Evolutionary conservation across 2,888 invertebrate genomes (phyloP), one percentile per base, ranked within the genome.

Genomic region (Hypomecis atomaria): DNA sequence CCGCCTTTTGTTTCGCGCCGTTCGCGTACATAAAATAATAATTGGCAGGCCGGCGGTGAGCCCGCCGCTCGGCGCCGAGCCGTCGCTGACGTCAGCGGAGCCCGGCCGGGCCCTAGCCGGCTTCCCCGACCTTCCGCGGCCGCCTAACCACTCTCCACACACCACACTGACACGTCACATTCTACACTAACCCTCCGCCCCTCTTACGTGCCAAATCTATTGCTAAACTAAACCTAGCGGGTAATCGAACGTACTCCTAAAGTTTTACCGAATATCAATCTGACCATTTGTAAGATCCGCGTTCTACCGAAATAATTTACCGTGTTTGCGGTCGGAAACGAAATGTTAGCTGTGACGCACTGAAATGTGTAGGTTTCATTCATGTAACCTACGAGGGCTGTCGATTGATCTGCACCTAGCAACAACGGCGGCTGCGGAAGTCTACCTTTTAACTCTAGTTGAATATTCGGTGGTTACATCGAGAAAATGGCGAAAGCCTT

Each of bases 41-140:
- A 91, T 88, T 88, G 87, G 82, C 84, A 87, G 82, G 84, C 89
- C 87, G 88, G 87, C 86, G 89, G 87, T 83, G 84, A 88, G 83
- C 81, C 82, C 83, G 85, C 83, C 84, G 87, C 80, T 78, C 82
- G 89, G 89, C 89, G 88, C 87, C 90, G 87, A 85, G 86, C 85
- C 86, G 89, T 87, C 91, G 90, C 90, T 90, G 89, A 89, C 90
- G 90, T 90, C 91, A 91, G 83, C 84, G 90, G 87, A 89, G 89
- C 89, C 89, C 86, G 86, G 87, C 87, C 79, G 75, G 81, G 77
- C 83, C 79, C 81, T 76, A 86, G 84, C 88, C 88, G 90, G 89
- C 89, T 84, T 91, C 88, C 89, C 90, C 90, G 89, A 89, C 88
- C 91, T 90, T 90, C 86, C 87, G 84, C 82, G 87, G 83, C 88